Conservation (phyloP, 2,888 invertebrate species). For the Ophioninae sp. region DNA sequence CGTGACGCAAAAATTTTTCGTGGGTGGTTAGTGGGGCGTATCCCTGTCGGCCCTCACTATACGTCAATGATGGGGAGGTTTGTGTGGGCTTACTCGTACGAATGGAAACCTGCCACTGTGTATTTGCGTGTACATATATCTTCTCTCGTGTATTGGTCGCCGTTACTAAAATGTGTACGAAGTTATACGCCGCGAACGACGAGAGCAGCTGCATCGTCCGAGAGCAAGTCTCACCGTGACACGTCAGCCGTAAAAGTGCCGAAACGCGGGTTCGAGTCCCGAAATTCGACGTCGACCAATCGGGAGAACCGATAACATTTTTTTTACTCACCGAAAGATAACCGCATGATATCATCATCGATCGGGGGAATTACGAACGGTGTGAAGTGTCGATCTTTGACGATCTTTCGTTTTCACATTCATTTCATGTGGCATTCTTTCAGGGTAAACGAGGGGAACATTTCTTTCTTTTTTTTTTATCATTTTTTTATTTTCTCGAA, state of each 20-base stretch:
- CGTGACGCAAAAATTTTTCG: constrained; percentile 74
- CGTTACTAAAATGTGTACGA: constrained; percentile 32
- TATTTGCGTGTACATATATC: neutral
- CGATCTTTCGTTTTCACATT: neutral
- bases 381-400: neutral
- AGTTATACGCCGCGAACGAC: constrained; percentile 30
- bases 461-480: too few species aligned
- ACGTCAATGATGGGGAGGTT: constrained; percentile 64
- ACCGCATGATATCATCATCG: neutral
- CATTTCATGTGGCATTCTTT: neutral
- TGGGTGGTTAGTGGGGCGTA: constrained; percentile 79
- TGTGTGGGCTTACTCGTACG: constrained; percentile 62
- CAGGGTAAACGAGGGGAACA: too few species aligned
- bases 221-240: constrained; percentile 74
- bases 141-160: constrained; percentile 16
- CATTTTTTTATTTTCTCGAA: too few species aligned
- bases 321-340: neutral
- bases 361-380: neutral
- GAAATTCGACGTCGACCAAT: constrained; percentile 37
- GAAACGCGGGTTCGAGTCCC: constrained; percentile 52
- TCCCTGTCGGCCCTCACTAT: constrained; percentile 67
- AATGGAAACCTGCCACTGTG: neutral
- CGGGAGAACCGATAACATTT: constrained; percentile 39
- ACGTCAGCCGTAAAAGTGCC: constrained; percentile 65
- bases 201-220: constrained; percentile 63